Evolutionary conservation across 2,888 invertebrate genomes (phyloP).

Genomic region (Stenoptilia bipunctidactyla): DNA sequence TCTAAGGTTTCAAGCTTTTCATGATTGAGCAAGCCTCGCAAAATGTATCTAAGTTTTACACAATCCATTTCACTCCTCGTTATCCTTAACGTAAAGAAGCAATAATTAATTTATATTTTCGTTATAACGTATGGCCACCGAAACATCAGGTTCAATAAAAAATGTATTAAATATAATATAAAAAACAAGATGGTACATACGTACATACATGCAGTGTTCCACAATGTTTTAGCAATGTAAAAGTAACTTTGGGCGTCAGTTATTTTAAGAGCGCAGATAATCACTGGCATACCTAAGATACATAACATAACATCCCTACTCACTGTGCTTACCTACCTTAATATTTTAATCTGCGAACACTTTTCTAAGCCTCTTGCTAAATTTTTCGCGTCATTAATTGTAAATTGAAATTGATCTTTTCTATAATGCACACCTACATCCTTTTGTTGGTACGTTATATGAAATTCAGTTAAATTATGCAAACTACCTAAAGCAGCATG

Average conservation of each 20-base stretch:
- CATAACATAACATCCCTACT: no score
- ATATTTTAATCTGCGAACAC: conserved; percentile 36
- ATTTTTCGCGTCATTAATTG: conserved; percentile 58
- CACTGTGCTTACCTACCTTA: conserved; percentile 42
- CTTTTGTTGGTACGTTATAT: conserved; percentile 50
- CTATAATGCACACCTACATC: conserved; percentile 46
- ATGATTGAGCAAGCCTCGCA: conserved; percentile 48
- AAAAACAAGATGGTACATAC: no score
- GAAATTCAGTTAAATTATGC: conserved; percentile 46
- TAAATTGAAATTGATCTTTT: conserved; percentile 60
- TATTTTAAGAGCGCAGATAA: no score
- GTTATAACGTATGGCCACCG: no score
- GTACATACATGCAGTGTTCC: no score
- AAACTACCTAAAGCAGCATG: conserved; percentile 61
- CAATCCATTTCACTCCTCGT: conserved; percentile 61
- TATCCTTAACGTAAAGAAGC: no score
- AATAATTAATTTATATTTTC: no score
- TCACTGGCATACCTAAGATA: no score
- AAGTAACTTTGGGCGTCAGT: no score
- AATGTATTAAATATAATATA: no score
- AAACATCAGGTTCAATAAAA: no score
- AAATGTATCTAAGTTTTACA: conserved; percentile 49
- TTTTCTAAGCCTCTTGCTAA: conserved; percentile 54
- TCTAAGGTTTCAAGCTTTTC: conserved; percentile 67
- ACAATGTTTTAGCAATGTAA: no score